These are phyloP conservation scores for Aplysina aerophoba DNA, from an alignment of 37 sponge, comb jelly and placozoan genomes.

Conservation along the genomic window DNA sequence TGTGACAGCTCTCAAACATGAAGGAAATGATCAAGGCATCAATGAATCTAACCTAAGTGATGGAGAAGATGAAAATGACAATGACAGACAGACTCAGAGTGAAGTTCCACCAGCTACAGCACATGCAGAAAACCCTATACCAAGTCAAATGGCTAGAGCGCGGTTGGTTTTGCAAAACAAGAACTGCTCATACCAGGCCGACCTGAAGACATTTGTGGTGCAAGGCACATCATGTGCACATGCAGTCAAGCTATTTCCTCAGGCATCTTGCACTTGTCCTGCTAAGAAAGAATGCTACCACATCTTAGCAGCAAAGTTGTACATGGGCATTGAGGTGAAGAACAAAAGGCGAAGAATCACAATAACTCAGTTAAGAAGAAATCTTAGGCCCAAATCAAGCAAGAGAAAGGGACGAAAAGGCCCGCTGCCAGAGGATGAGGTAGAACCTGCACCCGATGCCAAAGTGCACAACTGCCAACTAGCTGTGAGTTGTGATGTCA, in stretches of 20 bases:
- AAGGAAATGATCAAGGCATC: too few species aligned
- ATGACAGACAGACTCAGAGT: neutral
- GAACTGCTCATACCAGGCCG: slow-evolving; percentile 14
- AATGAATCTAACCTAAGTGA: neutral
- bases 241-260: neutral
- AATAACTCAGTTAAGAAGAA: slow-evolving; percentile 12
- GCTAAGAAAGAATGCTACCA: slow-evolving; percentile 21
- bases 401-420: slow-evolving; percentile 9
- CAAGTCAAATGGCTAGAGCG: slow-evolving; percentile 8
- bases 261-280: slow-evolving; percentile 18
- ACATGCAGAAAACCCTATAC: neutral
- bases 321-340: slow-evolving; percentile 9
- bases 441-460: slow-evolving; percentile 26
- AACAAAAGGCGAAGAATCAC: neutral
- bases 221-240: neutral
- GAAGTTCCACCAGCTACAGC: neutral
- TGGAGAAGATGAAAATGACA: slow-evolving; percentile 1
- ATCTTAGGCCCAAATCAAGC: slow-evolving; percentile 18
- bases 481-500: too few species aligned
- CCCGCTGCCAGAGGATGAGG: neutral
- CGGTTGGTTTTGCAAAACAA: slow-evolving; percentile 19
- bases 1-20: neutral
- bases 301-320: slow-evolving; percentile 22
- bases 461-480: too few species aligned
- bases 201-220: neutral